These are phyloP conservation scores for Erpobdella octoculata DNA, from an alignment of 2,888 invertebrate genomes.

Conservation along the genomic window DNA sequence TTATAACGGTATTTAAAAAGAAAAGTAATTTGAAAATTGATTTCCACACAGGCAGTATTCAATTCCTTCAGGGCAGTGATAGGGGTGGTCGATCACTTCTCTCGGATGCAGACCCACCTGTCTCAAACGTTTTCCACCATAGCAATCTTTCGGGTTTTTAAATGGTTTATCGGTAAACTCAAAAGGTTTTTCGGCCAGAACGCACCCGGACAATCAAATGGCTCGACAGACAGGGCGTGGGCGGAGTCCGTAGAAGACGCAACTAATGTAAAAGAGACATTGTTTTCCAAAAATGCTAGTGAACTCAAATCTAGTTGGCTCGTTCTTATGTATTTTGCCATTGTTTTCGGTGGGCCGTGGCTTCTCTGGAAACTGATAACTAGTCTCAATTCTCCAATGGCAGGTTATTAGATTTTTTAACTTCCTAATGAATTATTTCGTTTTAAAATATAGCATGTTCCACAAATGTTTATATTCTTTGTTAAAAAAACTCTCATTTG, in stretches of 20 bases:
- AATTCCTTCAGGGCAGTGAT: slow-evolving; percentile 90
- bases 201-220: not conserved
- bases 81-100: slow-evolving; percentile 90
- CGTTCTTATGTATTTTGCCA: slow-evolving; percentile 75
- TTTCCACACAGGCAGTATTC: slow-evolving; percentile 83
- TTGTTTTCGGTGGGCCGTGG: slow-evolving; percentile 84
- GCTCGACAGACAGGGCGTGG: not conserved
- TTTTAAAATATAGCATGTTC: too few species aligned
- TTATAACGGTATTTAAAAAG: too few species aligned
- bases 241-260: not conserved
- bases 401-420: slow-evolving; percentile 38
- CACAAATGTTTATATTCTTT: not conserved
- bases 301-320: slow-evolving; percentile 60
- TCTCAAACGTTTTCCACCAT: slow-evolving; percentile 79
- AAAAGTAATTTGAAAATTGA: too few species aligned
- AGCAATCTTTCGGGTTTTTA: slow-evolving; percentile 69
- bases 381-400: slow-evolving; percentile 61
- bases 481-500: not conserved
- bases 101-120: slow-evolving; percentile 71
- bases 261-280: not conserved
- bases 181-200: not conserved
- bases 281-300: not conserved
- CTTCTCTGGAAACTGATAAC: slow-evolving; percentile 76
- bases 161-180: slow-evolving; percentile 68
- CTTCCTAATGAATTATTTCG: not conserved